These are phyloP conservation scores for Polyploca ridens DNA, from an alignment of 2,888 invertebrate species.

Conservation along the genomic window DNA sequence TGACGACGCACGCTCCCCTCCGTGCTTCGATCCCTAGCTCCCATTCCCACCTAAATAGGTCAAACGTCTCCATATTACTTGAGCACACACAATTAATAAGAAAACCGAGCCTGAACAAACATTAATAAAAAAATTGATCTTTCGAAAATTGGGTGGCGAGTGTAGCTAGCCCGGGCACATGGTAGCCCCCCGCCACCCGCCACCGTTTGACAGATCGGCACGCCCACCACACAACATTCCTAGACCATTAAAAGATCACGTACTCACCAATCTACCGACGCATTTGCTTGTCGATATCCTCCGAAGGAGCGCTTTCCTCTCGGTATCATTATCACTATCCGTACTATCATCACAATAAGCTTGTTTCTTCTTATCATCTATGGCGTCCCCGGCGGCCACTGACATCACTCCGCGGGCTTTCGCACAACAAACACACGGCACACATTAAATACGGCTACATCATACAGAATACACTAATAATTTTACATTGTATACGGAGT, in stretches of 20 bases:
- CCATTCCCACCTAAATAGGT: slow-evolving; percentile 53
- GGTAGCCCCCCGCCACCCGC: slow-evolving; percentile 47
- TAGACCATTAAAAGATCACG: slow-evolving; percentile 25
- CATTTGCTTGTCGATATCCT: slow-evolving; percentile 93
- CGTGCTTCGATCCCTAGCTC: slow-evolving; percentile 30
- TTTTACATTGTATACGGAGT: slow-evolving; percentile 62
- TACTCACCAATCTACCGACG: slow-evolving; percentile 89
- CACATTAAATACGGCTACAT: slow-evolving; percentile 76
- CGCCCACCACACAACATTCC: slow-evolving; percentile 53
- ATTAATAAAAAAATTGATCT: slow-evolving; percentile 58
- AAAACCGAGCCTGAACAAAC: slow-evolving; percentile 45
- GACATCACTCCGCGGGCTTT: slow-evolving; percentile 76
- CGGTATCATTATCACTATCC: slow-evolving; percentile 93
- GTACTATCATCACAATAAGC: slow-evolving; percentile 80
- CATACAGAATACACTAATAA: slow-evolving; percentile 72
- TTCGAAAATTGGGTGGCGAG: slow-evolving; percentile 39
- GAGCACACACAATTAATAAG: slow-evolving; percentile 44
- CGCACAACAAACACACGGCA: slow-evolving; percentile 64
- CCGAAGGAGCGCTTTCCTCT: slow-evolving; percentile 90
- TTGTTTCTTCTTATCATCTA: slow-evolving; percentile 60
- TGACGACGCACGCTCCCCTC: slow-evolving; percentile 36
- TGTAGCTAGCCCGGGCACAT: slow-evolving; percentile 62
- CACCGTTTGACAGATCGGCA: slow-evolving; percentile 63
- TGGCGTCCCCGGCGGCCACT: slow-evolving; percentile 61
- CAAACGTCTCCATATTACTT: slow-evolving; percentile 47